phyloP scores from a whole-genome alignment of 2,113 vertebrate species.

The Catagonus wagneri region DNA sequence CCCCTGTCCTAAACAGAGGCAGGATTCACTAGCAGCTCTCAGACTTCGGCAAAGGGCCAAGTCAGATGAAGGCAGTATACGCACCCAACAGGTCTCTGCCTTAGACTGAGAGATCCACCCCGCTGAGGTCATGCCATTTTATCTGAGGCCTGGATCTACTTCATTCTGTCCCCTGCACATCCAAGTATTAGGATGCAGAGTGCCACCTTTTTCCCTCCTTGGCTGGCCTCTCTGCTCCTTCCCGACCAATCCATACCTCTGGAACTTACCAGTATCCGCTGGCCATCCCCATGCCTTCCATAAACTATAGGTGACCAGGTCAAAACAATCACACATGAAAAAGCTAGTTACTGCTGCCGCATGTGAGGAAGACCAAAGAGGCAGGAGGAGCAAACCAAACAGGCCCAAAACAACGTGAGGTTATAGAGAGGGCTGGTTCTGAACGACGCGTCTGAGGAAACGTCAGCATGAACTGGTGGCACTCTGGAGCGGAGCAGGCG shows the following conservation, averaged over 20 bases:
- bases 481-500: not conserved
- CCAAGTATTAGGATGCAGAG: not conserved
- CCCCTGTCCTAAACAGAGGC: not conserved
- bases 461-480: not conserved
- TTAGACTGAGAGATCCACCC: not conserved
- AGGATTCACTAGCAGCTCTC: slow-evolving; percentile 20
- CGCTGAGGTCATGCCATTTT: not conserved
- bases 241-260: not conserved
- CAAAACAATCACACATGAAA: not conserved
- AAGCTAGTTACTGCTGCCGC: not conserved
- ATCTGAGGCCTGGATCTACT: not conserved
- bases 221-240: not conserved
- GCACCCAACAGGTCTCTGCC: not conserved
- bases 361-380: slow-evolving; percentile 17
- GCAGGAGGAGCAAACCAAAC: not conserved
- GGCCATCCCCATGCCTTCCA: not conserved
- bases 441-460: not conserved
- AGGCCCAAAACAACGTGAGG: not conserved
- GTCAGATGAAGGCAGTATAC: not conserved
- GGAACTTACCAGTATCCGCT: not conserved
- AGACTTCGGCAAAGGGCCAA: not conserved
- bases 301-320: not conserved
- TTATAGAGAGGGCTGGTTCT: not conserved
- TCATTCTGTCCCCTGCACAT: not conserved
- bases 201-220: not conserved